Conservation (phyloP, 2,888 invertebrate genomes). For the Syrphus vitripennis region DNA sequence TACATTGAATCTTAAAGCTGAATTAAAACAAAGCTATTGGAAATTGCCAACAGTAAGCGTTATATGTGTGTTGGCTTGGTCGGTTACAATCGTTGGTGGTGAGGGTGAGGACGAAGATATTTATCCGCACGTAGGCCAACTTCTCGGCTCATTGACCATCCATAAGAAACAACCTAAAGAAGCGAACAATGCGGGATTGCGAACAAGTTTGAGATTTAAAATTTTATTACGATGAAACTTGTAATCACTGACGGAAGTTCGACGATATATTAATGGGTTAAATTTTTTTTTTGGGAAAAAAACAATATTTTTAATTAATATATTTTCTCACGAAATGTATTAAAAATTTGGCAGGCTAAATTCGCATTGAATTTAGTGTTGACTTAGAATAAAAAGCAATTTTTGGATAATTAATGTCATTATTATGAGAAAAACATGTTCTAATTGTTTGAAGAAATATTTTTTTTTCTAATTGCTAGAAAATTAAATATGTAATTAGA, state of each 20-base stretch:
- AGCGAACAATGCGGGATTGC: background rate
- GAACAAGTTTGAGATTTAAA: background rate
- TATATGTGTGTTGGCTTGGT: background rate
- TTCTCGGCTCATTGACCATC: slow-evolving; percentile 10
- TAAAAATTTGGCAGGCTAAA: too few species aligned
- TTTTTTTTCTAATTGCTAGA: too few species aligned
- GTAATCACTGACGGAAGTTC: background rate
- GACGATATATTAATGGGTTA: background rate
- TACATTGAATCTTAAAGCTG: background rate
- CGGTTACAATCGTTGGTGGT: background rate
- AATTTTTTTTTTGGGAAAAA: background rate
- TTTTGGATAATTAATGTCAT: too few species aligned
- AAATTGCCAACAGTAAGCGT: background rate
- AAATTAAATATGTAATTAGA: too few species aligned
- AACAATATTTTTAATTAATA: background rate
- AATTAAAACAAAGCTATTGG: slow-evolving; percentile 1
- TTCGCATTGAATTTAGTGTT: too few species aligned
- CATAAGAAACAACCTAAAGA: background rate
- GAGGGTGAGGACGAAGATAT: slow-evolving; percentile 10
- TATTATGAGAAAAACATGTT: too few species aligned
- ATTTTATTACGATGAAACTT: background rate
- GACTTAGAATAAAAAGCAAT: too few species aligned
- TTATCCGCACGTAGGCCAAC: slow-evolving; percentile 21
- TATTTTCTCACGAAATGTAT: background rate
- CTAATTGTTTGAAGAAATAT: too few species aligned